Base-by-base conservation (phyloP, 2,113 vertebrate genomes). In the Lethenteron reissneri region DNA sequence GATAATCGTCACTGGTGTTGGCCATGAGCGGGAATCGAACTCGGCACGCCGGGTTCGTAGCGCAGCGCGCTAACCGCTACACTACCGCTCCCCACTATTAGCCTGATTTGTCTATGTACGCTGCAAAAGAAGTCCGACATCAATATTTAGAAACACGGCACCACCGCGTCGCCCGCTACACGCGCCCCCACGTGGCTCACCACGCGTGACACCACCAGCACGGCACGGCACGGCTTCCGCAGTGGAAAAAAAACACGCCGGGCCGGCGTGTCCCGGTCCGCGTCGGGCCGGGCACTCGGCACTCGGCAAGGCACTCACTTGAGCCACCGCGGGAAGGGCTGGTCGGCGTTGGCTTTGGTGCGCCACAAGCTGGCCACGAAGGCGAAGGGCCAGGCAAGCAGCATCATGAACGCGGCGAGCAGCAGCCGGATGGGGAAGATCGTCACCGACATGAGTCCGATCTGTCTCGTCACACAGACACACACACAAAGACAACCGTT, bases 331-430 rank as follows among this genome's bases (percentile, higher is more conserved):
- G 84, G 86, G 78, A 84, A 83, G 12, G 87, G 85, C 76, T 86
- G 86, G 73, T 80, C 80, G 7, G 88, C 83, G 8, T 79, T 80
- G 72, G 78, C 81, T 73, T 91, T 88, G 0, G 84, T 81, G 72
- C 83, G 82, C 60, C 90, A 88, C 75, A 94, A 79, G 10, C 88
- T 84, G 71, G 88, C 87, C 73, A 90, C 68, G 72, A 99, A 90
- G 0, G 91, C 89, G 72, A 97, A 85, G 71, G 92, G 91, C 94
- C 94, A 99, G 72, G 92, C 94, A 76, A 99, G 79, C 73, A 99
- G 78, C 92, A 99, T 99, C 92, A 94, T 91, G 79, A 88, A 88
- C 71, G 87, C 87, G 19, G 88, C 89, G 3, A 90, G 79, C 75
- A 95, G 82, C 56, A 99, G 87, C 64, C 92, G 88, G 75, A 97